These are phyloP conservation scores for Antechinus stuartii DNA, from an alignment of 2,113 vertebrate genomes.

Conservation along the genomic window DNA sequence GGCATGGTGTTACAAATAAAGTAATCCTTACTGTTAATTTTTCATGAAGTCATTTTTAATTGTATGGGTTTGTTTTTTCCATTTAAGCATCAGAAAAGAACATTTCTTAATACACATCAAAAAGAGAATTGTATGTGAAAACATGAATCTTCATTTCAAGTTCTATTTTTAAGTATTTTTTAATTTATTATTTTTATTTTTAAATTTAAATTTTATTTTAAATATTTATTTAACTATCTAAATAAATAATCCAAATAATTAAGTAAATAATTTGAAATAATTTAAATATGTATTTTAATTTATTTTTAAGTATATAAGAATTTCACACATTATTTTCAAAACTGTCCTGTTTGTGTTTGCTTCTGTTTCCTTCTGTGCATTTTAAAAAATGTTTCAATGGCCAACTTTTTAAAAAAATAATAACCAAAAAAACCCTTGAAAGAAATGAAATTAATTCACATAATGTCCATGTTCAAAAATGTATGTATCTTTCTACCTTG, in stretches of 20 bases:
- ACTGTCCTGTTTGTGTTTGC: neutral
- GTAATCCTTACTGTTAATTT: neutral
- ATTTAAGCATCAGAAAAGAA: neutral
- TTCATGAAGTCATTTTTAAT: neutral
- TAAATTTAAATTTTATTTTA: no score
- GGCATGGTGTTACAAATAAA: neutral
- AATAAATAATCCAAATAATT: no score
- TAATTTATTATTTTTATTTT: no score
- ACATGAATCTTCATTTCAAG: neutral
- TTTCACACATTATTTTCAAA: neutral
- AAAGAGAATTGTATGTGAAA: neutral
- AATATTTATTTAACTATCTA: no score
- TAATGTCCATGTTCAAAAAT: neutral
- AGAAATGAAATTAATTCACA: neutral
- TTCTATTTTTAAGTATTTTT: neutral
- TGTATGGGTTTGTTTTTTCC: neutral
- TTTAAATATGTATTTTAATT: no score
- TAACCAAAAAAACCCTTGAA: neutral
- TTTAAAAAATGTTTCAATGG: neutral
- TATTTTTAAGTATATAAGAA: neutral
- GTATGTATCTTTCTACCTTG: neutral
- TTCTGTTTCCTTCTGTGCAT: neutral
- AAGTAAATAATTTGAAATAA: no score
- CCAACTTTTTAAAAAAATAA: neutral
- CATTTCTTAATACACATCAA: neutral